Base-by-base conservation (phyloP, 2,113 vertebrate genomes). In the Ctenomys sociabilis region DNA sequence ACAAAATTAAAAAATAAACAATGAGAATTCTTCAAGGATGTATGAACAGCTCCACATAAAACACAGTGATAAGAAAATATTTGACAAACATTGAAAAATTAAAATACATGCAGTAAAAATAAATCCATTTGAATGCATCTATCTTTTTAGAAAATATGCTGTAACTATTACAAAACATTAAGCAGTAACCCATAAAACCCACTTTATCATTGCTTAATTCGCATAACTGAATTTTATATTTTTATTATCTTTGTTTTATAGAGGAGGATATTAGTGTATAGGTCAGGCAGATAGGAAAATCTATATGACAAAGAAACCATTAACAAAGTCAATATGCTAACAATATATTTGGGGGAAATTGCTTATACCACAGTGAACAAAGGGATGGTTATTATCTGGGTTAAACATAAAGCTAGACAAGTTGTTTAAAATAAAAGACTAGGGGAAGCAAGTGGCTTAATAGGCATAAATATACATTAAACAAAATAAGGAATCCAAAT, bases 251-350 rank as follows among this genome's bases (percentile, higher is more conserved):
- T 54, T 83, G 21, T 59, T 83, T 82, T 82, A 35, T 8, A 78
- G 32, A 88, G 40, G 45, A 70, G 22, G 30, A n/a, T 6, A 12
- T 81, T 57, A 68, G 75, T 61, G 9, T 63, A 24, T 24, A 68
- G 24, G 43, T 37, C 73, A 82, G 16, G 26, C 8, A 94, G 24
- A 2, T 57, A 64, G 13, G 13, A 94, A 84, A 57, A 49, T 35
- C n/a, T 32, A 1, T 77, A 22, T 19, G 90, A 14, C 24, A 52
- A 85, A 59, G 52, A 86, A 96, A 61, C 6, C 16, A 10, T 88
- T 90, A 96, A 37, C 35, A 21, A 92, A 94, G 45, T 85, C 37
- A 78, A 54, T 52, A 94, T 64, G 4, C 40, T 43, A 85, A 70
- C 11, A 43, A 35, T 37, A 52, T 26, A 32, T 64, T 52, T 64